A percentile compares a stretch with the other conserved stretches of the same genome.
Evolutionary conservation across 2,888 invertebrate genomes (phyloP).

Genomic region (Sialis fuliginosa): DNA sequence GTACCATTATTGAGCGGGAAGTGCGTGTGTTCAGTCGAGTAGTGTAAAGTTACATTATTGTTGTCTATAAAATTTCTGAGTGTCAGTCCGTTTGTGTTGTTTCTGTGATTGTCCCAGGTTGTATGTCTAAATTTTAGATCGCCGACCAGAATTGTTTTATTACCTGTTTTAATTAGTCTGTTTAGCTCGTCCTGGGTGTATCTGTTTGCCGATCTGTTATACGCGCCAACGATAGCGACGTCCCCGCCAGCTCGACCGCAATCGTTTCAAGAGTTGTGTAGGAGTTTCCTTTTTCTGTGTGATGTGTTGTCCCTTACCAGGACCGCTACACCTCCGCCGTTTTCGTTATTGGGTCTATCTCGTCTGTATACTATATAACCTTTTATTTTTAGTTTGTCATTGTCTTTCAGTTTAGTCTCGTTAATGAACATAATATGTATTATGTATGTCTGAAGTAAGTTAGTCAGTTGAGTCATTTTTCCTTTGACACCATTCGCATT

Average conservation of each 20-base stretch:
- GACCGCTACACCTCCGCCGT: slow-evolving; percentile 10
- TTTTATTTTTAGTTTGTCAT: slow-evolving; percentile 9
- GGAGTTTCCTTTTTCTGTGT: neutral
- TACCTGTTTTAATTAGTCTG: no score
- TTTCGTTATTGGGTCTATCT: slow-evolving; percentile 6
- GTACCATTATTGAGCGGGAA: slow-evolving; percentile 11
- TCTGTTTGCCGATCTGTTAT: slow-evolving; percentile 12
- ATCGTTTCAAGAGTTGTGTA: slow-evolving; percentile 8
- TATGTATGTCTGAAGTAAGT: neutral
- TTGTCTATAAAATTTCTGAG: slow-evolving; percentile 8
- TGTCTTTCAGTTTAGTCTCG: slow-evolving; percentile 9
- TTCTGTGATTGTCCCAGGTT: slow-evolving; percentile 11
- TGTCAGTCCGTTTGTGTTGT: slow-evolving; percentile 11
- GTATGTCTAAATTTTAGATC: slow-evolving; percentile 13
- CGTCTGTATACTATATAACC: slow-evolving; percentile 10
- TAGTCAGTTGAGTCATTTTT: neutral
- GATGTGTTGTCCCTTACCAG: slow-evolving; percentile 10
- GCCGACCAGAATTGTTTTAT: slow-evolving; percentile 11
- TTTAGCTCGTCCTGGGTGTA: no score
- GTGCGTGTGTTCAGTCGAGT: slow-evolving; percentile 12
- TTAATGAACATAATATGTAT: slow-evolving; percentile 5
- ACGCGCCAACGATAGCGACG: slow-evolving; percentile 8
- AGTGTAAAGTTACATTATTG: slow-evolving; percentile 10
- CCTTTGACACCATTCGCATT: neutral
- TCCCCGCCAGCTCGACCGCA: slow-evolving; percentile 8